phyloP scores from a whole-genome alignment of 2,888 invertebrate species.

The Nemurella pictetii region DNA sequence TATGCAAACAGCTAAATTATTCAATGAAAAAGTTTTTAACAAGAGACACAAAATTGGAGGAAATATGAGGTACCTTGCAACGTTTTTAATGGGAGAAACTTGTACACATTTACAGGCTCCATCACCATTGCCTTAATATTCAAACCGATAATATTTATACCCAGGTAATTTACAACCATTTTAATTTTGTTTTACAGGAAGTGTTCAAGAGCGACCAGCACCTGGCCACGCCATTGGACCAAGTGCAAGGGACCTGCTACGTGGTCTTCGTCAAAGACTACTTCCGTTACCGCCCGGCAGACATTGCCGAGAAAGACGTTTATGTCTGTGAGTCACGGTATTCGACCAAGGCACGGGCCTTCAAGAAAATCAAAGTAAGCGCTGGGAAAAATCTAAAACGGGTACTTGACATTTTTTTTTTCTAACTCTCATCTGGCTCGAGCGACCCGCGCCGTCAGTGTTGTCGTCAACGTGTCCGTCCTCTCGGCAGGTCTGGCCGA shows the following conservation, averaged over 20 bases:
- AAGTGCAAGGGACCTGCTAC: conserved; percentile 85
- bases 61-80: too few species aligned
- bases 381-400: background rate
- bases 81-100: too few species aligned
- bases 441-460: too few species aligned
- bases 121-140: too few species aligned
- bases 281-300: conserved; percentile 85
- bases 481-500: conserved; percentile 54
- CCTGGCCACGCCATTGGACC: conserved; percentile 80
- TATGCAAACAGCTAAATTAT: too few species aligned
- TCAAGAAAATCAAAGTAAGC: conserved; percentile 83
- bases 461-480: background rate
- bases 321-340: conserved; percentile 97
- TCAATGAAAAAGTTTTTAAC: too few species aligned
- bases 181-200: conserved; percentile 58
- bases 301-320: conserved; percentile 88
- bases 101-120: too few species aligned
- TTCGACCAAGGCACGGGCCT: conserved; percentile 79
- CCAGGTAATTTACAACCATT: background rate
- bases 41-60: too few species aligned
- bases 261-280: conserved; percentile 95
- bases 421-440: background rate
- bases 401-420: background rate
- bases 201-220: conserved; percentile 94
- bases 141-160: too few species aligned